Conservation (phyloP, 1,140 invertebrate species). For the Tetramorium parvispinum region DNA sequence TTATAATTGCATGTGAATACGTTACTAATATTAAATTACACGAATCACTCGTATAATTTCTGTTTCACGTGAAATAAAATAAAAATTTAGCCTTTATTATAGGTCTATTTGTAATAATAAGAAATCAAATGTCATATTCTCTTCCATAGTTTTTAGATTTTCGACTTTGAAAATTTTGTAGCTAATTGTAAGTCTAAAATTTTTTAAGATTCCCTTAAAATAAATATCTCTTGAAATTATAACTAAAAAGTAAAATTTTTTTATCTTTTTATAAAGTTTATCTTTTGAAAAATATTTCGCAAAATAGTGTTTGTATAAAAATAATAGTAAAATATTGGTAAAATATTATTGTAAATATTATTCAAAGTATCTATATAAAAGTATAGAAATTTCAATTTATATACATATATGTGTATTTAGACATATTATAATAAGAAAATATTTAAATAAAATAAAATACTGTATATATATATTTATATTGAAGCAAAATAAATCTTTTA, state of each 20-base stretch:
- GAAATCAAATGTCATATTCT: neutral
- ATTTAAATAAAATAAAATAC: too few species aligned
- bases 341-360: neutral
- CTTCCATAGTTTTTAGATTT: neutral
- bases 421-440: too few species aligned
- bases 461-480: too few species aligned
- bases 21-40: neutral
- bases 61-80: neutral
- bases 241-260: neutral
- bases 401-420: neutral
- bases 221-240: neutral
- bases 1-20: neutral
- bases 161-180: neutral
- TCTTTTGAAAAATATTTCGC: neutral
- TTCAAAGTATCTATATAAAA: slow-evolving; percentile 4
- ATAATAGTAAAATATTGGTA: neutral
- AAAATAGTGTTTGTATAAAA: neutral
- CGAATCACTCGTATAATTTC: neutral
- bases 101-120: neutral
- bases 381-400: too few species aligned
- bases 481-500: too few species aligned
- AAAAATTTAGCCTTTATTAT: neutral
- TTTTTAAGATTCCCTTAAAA: neutral
- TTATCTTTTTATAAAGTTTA: neutral
- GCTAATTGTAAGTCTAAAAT: neutral